Percentiles rank a stretch among this genome's conserved stretches.
Conservation (phyloP, 2,797 vertebrate genomes). For the Ambastaia sidthimunki region DNA sequence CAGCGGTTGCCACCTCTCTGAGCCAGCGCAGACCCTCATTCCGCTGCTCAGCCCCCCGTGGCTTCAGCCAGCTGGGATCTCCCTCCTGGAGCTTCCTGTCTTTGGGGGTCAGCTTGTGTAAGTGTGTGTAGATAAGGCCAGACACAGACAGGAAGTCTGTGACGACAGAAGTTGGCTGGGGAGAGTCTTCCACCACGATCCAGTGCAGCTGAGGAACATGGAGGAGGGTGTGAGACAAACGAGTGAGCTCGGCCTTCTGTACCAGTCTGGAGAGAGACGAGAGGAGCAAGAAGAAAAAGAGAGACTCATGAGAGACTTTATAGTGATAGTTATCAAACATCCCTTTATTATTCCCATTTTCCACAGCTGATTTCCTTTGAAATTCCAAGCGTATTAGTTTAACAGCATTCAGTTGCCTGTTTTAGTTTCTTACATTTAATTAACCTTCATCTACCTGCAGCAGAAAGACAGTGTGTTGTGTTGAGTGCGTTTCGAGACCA, state of each 20-base stretch:
- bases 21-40: constrained; percentile 85
- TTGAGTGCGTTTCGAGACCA: too few relatives aligned
- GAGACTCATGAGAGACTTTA: too few relatives aligned
- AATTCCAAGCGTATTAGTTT: too few relatives aligned
- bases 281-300: too few relatives aligned
- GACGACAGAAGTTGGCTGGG: constrained; percentile 73
- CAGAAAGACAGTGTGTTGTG: too few relatives aligned
- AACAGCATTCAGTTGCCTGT: too few relatives aligned
- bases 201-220: constrained; percentile 82
- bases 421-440: too few relatives aligned
- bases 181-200: constrained; percentile 82
- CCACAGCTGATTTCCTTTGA: too few relatives aligned
- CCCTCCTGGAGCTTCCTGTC: constrained; percentile 81
- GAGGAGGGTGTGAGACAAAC: constrained; percentile 80
- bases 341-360: too few relatives aligned
- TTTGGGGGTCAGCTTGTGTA: constrained; percentile 78
- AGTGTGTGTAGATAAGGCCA: constrained; percentile 78
- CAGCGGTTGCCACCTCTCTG: constrained; percentile 71
- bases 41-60: constrained; percentile 83
- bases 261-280: constrained; percentile 69
- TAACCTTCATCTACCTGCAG: too few relatives aligned
- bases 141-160: constrained; percentile 73
- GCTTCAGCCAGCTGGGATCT: constrained; percentile 86
- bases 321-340: neutral
- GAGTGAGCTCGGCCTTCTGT: constrained; percentile 83